Evolutionary conservation across 2,888 invertebrate genomes (phyloP).

Genomic region (Tetragnatha montana): DNA sequence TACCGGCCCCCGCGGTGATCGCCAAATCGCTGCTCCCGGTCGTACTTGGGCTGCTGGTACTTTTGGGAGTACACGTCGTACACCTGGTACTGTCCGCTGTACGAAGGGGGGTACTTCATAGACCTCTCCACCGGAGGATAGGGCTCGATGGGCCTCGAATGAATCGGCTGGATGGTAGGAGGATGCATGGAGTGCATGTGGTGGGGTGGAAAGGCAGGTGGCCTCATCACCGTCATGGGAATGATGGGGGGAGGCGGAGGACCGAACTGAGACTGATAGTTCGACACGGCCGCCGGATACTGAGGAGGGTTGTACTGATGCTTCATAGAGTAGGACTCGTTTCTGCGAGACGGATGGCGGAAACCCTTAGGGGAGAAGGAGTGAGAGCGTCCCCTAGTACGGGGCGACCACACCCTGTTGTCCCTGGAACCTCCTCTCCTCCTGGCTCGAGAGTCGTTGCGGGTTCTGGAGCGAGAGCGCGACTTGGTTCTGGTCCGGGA

Average conservation of each 20-base stretch:
- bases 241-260: conserved; percentile 38
- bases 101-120: conserved; percentile 48
- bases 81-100: conserved; percentile 51
- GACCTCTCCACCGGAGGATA: conserved; percentile 54
- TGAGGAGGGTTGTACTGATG: conserved; percentile 46
- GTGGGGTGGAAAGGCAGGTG: conserved; percentile 47
- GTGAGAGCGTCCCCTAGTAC: conserved; percentile 35
- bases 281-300: conserved; percentile 35
- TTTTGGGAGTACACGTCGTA: conserved; percentile 58
- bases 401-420: conserved; percentile 41
- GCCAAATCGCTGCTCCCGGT: conserved; percentile 40
- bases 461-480: conserved; percentile 66
- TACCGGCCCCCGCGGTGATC: conserved; percentile 32
- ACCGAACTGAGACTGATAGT: conserved; percentile 53
- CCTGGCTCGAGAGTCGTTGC: conserved; percentile 30
- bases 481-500: conserved; percentile 60
- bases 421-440: conserved; percentile 44
- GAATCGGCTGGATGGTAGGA: conserved; percentile 19
- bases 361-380: conserved; percentile 52
- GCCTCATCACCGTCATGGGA: conserved; percentile 45
- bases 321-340: conserved; percentile 21
- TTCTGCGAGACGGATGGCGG: conserved; percentile 24
- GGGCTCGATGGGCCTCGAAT: conserved; percentile 51
- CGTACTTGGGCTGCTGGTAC: conserved; percentile 44
- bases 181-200: conserved; percentile 57